Evolutionary conservation across 2,113 vertebrate species (phyloP), one percentile per base, ranked within the genome.

Genomic region (Myiagra hebetior): DNA sequence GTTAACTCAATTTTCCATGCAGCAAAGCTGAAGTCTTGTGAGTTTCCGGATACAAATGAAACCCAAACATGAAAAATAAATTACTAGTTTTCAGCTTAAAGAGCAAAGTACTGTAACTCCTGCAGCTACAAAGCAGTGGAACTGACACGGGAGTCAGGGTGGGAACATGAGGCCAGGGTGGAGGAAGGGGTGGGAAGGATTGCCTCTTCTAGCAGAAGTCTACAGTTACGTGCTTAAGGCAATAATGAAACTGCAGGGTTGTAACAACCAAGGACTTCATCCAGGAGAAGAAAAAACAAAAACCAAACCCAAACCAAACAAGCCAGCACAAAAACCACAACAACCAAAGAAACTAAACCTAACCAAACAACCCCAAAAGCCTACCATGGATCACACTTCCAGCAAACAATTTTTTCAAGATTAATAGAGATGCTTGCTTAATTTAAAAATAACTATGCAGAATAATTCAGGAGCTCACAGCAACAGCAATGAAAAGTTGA

Each of bases 131-230:
- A 70, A 30, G 47, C 73, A 78, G 39, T 3, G 18, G 47, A 63
- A 81, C 1, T 53, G 56, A 78, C 14, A 55, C 0, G 0, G 35
- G 27, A 67, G 24, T 39, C 82, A 1, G 10, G 17, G 20, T 47
- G 39, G 30, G 62, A 89, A 85, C 26, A 33, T 1, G 42, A 30
- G 30, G 37, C 13, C 44, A 27, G 28, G 11, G 19, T 28, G 22
- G 41, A 87, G 22, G 60, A 74, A 82, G 7, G 33, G 35, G 30
- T 67, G 30, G 39, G 50, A 80, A 63, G 28, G 41, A 89, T 41
- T 49, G 52, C 31, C 41, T 64, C 49, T 73, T 68, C 28, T 21
- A 64, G 24, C 19, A 52, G 4, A 72, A 75, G 5, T 35, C 73
- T 78, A 31, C 50, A 72, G 39, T 41, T 69, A 44, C 5, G 6